These are phyloP conservation scores for Eclectus roratus DNA, from an alignment of 2,113 vertebrate genomes.

Conservation along the genomic window DNA sequence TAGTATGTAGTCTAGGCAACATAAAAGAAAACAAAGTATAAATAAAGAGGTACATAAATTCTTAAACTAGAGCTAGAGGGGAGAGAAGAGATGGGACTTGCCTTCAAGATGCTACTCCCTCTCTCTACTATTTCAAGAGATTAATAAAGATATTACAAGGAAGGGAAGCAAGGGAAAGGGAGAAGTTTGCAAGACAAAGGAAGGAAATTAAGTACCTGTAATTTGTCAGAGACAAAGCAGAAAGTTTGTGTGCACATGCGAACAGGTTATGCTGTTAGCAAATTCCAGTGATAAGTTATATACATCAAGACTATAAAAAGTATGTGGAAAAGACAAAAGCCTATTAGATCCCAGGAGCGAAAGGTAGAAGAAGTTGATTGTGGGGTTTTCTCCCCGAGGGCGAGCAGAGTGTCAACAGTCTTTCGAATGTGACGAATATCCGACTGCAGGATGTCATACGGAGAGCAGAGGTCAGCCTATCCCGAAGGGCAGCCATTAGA, in stretches of 20 bases:
- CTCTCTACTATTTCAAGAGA: slow-evolving; percentile 24
- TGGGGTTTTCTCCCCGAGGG: slow-evolving; percentile 80
- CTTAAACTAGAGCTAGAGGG: neutral
- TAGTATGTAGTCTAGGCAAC: neutral
- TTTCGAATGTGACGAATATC: slow-evolving; percentile 85
- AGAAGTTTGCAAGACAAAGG: slow-evolving; percentile 54
- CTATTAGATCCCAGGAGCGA: slow-evolving; percentile 91
- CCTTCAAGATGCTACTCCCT: slow-evolving; percentile 20
- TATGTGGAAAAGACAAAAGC: slow-evolving; percentile 90
- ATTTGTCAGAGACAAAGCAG: slow-evolving; percentile 66
- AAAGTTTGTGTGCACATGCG: slow-evolving; percentile 64
- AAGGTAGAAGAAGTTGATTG: slow-evolving; percentile 86
- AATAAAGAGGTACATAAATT: neutral
- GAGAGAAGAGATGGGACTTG: slow-evolving; percentile 11
- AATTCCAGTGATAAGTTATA: slow-evolving; percentile 89
- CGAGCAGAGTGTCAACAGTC: slow-evolving; percentile 86
- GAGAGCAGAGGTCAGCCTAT: slow-evolving; percentile 93
- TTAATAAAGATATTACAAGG: slow-evolving; percentile 48
- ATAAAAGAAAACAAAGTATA: neutral
- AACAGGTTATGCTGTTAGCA: slow-evolving; percentile 82
- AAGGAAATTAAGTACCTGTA: slow-evolving; percentile 66
- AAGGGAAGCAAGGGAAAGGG: slow-evolving; percentile 44
- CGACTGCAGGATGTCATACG: slow-evolving; percentile 92
- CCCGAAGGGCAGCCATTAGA: slow-evolving; percentile 75
- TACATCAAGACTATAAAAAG: slow-evolving; percentile 90